Conservation (phyloP, 2,888 invertebrate species). For the Drosophila yooni region DNA sequence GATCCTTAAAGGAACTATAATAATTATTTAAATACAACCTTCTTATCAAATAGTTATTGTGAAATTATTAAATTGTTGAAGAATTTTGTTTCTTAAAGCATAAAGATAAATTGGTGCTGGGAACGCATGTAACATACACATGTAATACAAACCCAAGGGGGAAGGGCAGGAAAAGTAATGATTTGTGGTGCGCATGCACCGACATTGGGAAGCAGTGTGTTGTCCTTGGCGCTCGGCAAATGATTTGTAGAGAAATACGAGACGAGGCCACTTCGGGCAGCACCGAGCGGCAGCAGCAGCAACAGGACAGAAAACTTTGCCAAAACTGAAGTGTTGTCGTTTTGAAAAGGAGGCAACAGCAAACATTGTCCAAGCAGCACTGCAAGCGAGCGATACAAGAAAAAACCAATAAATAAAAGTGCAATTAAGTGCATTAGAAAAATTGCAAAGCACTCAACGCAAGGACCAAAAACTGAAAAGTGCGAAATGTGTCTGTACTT, state of each 20-base stretch:
- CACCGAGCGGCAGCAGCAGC: slow-evolving; percentile 37
- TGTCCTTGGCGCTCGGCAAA: slow-evolving; percentile 17
- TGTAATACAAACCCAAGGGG: neutral
- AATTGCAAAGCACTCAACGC: neutral
- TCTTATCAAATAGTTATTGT: neutral
- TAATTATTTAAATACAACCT: neutral
- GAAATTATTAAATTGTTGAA: neutral
- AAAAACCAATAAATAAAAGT: neutral
- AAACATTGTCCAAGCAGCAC: slow-evolving; percentile 38
- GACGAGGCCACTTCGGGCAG: slow-evolving; percentile 47
- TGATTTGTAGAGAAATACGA: slow-evolving; percentile 52
- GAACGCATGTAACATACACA: slow-evolving; percentile 2
- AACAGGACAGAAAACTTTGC: slow-evolving; percentile 60
- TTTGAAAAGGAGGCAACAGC: slow-evolving; percentile 28
- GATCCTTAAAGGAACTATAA: neutral
- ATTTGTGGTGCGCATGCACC: slow-evolving; percentile 40
- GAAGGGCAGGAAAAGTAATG: neutral
- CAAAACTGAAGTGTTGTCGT: slow-evolving; percentile 49
- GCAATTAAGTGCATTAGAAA: neutral
- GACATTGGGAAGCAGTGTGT: neutral
- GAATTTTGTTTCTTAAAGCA: neutral
- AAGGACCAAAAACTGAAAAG: neutral
- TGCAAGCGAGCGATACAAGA: neutral
- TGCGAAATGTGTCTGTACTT: slow-evolving; percentile 79
- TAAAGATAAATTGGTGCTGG: neutral